A percentile compares a stretch with the other conserved stretches of the same genome.
phyloP scores from a whole-genome alignment of 23 tunicate species.

The Corella eumyota region DNA sequence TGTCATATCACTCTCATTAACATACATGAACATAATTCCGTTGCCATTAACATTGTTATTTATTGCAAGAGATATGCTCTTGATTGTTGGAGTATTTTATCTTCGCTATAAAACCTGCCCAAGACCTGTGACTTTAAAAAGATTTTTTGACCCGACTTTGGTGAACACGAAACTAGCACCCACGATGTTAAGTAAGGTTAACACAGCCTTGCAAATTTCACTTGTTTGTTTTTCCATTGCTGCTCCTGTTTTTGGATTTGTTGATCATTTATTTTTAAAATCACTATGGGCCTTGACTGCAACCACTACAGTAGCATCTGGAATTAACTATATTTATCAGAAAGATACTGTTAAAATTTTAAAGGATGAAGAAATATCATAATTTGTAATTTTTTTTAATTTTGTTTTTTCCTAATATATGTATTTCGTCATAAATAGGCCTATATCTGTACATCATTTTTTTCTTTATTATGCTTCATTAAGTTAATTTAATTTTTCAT shows the following conservation, averaged over 20 bases:
- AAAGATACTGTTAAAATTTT: constrained; percentile 70
- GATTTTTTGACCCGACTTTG: constrained; percentile 90
- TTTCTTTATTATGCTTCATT: too few species aligned
- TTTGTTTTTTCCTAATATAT: background rate
- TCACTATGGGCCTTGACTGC: constrained; percentile 53
- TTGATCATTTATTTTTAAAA: constrained; percentile 28
- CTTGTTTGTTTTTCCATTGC: constrained; percentile 52
- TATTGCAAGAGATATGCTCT: constrained; percentile 63
- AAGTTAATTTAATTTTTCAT: too few species aligned
- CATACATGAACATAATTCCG: constrained; percentile 54
- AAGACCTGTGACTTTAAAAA: constrained; percentile 74
- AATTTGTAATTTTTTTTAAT: background rate
- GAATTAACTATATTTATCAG: constrained; percentile 31
- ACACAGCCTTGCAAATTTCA: constrained; percentile 58
- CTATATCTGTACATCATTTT: too few species aligned
- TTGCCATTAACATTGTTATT: constrained; percentile 50
- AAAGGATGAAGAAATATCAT: constrained; percentile 31
- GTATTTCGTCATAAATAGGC: background rate
- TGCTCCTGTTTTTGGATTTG: constrained; percentile 59
- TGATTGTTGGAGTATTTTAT: constrained; percentile 67
- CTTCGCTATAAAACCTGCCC: constrained; percentile 85
- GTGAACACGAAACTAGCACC: constrained; percentile 83
- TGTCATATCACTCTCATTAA: constrained; percentile 31
- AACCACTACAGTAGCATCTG: constrained; percentile 63
- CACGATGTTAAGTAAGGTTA: constrained; percentile 81